Conservation (phyloP, 2,113 vertebrate genomes). For the Hippocampus mohnikei region DNA sequence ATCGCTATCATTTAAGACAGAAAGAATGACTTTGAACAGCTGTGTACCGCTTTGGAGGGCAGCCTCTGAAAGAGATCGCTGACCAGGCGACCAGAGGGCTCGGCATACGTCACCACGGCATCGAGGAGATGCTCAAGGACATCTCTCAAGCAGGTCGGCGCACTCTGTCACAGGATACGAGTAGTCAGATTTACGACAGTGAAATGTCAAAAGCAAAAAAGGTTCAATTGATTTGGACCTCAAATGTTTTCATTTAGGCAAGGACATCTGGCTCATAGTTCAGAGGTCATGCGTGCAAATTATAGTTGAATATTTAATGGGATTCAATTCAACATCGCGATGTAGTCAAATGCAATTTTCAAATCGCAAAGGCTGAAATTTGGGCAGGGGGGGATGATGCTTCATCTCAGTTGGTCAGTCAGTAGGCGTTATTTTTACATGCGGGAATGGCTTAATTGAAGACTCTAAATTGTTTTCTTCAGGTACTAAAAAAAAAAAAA, state of each 20-base stretch:
- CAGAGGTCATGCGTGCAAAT: too few species aligned
- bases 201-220: not conserved
- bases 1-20: not conserved
- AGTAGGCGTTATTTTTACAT: too few species aligned
- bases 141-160: slow-evolving; percentile 85
- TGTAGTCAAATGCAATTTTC: too few species aligned
- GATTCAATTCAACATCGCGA: too few species aligned
- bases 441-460: too few species aligned
- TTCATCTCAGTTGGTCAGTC: too few species aligned
- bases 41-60: slow-evolving; percentile 93
- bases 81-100: slow-evolving; percentile 87
- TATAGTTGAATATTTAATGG: too few species aligned
- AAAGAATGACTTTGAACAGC: not conserved
- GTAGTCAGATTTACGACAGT: not conserved
- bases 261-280: not conserved
- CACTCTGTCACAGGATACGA: slow-evolving; percentile 66
- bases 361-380: too few species aligned
- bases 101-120: slow-evolving; percentile 83
- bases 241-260: not conserved
- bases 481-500: too few species aligned
- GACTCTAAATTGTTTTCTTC: too few species aligned
- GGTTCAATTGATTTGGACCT: not conserved
- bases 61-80: slow-evolving; percentile 98
- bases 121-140: slow-evolving; percentile 93
- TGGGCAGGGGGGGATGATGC: too few species aligned